Evolutionary conservation across 2,888 invertebrate genomes (phyloP), one percentile per base, ranked within the genome.

Genomic region (Oscheius sp.): DNA sequence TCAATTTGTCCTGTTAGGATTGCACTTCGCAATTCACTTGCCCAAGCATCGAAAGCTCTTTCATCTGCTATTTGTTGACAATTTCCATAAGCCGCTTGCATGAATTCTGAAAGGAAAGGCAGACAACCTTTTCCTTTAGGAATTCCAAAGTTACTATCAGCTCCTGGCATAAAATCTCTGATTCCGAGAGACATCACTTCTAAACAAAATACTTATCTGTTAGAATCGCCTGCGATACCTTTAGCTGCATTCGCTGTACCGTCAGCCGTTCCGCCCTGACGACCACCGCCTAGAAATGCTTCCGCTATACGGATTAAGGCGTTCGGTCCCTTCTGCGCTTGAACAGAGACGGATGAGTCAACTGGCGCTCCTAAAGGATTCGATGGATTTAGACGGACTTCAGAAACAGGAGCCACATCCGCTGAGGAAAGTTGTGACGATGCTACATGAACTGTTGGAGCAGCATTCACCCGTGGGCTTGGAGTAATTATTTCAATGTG

Each of bases 81-180:
- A 52, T 86, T 84, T 37, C 85, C 85, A 64, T 84, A 86, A 2
- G 81, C 81, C 57, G 78, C 75, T 73, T 82, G 82, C 85, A 85
- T 85, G 70, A 85, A 83, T 58, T 85, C 85, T 3, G 79, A 79
- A n/a, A 85, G 73, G 70, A 85, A 86, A 8, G 85, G 85, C 10
- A 85, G 76, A 69, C 85, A 85, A 8, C 85, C 84, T 83, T 82
- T 78, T 17, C 85, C 85, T 52, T 78, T 79, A 29, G 78, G 79
- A 39, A 85, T 55, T 0, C 85, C 85, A 58, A 85, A 85, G 68
- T 85, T 85, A 20, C 72, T 71, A 27, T 75, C 74, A 6, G 83
- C 79, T 8, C 78, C 78, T 1, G 85, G 80, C 20, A 84, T 57
- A 25, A 85, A 70, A 58, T 85, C 83, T 17, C 45, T 42, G n/a